These are phyloP conservation scores for Drosophila aldrichi DNA, from an alignment of 2,888 invertebrate genomes.

Conservation along the genomic window DNA sequence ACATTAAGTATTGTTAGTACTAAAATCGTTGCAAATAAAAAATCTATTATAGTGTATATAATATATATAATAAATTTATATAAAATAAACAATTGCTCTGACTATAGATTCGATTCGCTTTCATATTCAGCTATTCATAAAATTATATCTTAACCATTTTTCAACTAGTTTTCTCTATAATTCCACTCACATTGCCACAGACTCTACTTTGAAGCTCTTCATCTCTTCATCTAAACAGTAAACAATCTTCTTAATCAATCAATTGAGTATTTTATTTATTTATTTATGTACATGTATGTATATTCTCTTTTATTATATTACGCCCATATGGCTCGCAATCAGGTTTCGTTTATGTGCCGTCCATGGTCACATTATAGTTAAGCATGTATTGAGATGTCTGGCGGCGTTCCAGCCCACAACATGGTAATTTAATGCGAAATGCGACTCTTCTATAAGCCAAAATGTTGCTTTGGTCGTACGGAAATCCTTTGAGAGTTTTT, in stretches of 20 bases:
- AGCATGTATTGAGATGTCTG: conserved; percentile 3
- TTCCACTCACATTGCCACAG: not conserved
- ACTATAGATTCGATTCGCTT: too few relatives aligned
- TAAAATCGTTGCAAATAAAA: too few relatives aligned
- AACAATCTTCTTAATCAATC: not conserved
- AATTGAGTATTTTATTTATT: not conserved
- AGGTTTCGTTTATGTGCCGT: not conserved
- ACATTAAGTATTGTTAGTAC: too few relatives aligned
- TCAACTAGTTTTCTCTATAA: not conserved
- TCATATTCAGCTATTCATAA: not conserved
- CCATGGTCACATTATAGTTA: conserved; percentile 4
- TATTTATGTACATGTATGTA: not conserved
- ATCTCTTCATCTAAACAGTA: not conserved
- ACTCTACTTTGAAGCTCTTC: not conserved
- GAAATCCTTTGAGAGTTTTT: conserved; percentile 54
- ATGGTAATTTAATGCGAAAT: conserved; percentile 28
- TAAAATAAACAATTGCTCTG: too few relatives aligned
- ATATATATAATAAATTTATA: too few relatives aligned
- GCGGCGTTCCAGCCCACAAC: conserved; percentile 12
- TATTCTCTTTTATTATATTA: not conserved
- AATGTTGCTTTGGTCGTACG: conserved; percentile 9
- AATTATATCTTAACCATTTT: not conserved
- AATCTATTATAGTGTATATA: too few relatives aligned
- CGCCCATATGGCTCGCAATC: not conserved
- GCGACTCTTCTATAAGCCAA: not conserved